Evolutionary conservation across 2,113 vertebrate genomes (phyloP), one percentile per base, ranked within the genome.

Genomic region (Anthoscopus minutus): DNA sequence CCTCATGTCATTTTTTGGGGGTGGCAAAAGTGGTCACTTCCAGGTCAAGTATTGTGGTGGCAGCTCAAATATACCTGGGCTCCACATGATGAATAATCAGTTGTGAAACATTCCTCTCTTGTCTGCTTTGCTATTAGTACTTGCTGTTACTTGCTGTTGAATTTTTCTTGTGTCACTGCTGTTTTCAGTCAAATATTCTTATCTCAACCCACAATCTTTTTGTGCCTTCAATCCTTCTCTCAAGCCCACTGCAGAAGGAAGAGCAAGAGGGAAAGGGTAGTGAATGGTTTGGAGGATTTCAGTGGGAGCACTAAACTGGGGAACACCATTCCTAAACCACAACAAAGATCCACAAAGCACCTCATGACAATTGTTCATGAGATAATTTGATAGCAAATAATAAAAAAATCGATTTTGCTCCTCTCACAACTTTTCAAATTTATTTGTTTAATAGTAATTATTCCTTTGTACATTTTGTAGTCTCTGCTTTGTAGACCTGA

Each of bases 381-480:
- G 8, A 28, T 1, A 58, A 54, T 88, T n/a, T 62, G 10, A 38
- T 47, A 54, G 4, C 7, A 81, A 73, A 42, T 17, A 61, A 11
- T 7, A 2, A 56, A 81, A 88, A 31, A 79, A 31, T 8, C 20
- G 0, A 25, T 70, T 81, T 37, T 74, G 2, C 6, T 65, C 8
- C 16, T 77, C 27, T 16, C 0, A 3, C 4, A 25, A 23, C 1
- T n/a, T n/a, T n/a, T n/a, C n/a, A n/a, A 28, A 7, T 1, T 3
- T 50, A 30, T 10, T 31, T 42, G 3, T 23, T 17, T 17, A 30
- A 3, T 57, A 20, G 14, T 27, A 44, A 30, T 56, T 81, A 33
- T 5, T 70, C 10, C 1, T 3, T 48, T 62, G 1, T 58, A 30
- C 12, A 2, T 73, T 87, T 86, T 24, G 44, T 58, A 45, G 8